These are phyloP conservation scores for Oreochromis aureus DNA, from an alignment of 2,113 vertebrate species.

Conservation along the genomic window DNA sequence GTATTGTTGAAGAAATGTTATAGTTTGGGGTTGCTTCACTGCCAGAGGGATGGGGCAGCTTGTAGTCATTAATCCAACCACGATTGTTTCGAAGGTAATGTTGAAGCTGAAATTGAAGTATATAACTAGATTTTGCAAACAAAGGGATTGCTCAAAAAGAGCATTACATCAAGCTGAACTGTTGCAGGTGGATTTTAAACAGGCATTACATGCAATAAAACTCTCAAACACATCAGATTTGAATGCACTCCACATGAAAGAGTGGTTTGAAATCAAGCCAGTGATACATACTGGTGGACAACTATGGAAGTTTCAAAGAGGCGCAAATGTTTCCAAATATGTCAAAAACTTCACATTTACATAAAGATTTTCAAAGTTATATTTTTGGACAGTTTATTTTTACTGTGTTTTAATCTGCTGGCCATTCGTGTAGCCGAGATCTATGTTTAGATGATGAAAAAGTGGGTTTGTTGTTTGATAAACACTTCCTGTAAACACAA, in stretches of 20 bases:
- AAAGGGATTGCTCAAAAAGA: not conserved
- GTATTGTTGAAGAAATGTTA: not conserved
- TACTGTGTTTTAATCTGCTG: not conserved
- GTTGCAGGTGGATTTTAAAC: not conserved
- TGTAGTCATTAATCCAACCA: not conserved
- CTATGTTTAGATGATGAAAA: conserved; percentile 20
- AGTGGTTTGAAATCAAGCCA: not conserved
- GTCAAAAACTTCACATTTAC: not conserved
- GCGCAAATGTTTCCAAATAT: not conserved
- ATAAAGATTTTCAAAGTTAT: not conserved
- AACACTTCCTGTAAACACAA: conserved; percentile 39
- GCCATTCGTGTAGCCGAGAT: not conserved
- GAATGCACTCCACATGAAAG: not conserved
- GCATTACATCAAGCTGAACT: not conserved
- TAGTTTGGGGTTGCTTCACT: not conserved
- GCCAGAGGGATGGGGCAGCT: not conserved
- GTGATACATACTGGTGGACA: not conserved
- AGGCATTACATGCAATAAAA: not conserved
- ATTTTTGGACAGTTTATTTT: not conserved
- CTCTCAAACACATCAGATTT: not conserved
- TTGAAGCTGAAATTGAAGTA: not conserved
- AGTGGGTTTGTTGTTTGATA: conserved; percentile 10
- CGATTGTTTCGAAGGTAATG: not conserved
- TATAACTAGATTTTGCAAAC: not conserved
- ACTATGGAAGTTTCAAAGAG: not conserved